Percentiles rank a stretch among this genome's conserved stretches.
phyloP scores from a whole-genome alignment of 2,888 invertebrate genomes.

The Chloroclysta siterata region DNA sequence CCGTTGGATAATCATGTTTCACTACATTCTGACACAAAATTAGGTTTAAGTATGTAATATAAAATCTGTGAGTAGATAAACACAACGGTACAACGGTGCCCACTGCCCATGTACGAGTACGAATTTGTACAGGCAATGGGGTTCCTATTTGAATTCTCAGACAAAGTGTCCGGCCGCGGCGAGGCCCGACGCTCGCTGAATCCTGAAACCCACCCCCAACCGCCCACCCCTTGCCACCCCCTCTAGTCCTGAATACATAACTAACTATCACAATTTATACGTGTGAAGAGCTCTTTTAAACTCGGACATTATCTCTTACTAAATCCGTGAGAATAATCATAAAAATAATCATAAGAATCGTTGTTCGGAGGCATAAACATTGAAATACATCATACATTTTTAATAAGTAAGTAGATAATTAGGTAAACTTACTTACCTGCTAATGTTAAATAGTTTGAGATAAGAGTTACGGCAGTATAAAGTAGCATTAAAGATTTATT shows the following conservation, averaged over 20 bases:
- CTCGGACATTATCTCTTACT: not conserved
- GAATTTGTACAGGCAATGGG: slow-evolving; percentile 6
- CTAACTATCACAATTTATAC: slow-evolving; percentile 15
- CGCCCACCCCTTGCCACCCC: not conserved
- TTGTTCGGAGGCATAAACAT: not conserved
- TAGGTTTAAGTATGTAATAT: no score
- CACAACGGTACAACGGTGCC: no score
- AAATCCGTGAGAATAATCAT: not conserved
- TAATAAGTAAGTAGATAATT: not conserved
- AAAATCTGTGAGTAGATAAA: not conserved
- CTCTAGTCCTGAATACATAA: slow-evolving; percentile 15
- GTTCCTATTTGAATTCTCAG: slow-evolving; percentile 20
- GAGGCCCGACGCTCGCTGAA: slow-evolving; percentile 34
- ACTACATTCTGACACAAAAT: no score
- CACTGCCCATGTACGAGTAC: not conserved
- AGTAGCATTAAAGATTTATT: not conserved
- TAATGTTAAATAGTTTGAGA: not conserved
- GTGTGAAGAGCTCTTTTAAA: slow-evolving; percentile 8
- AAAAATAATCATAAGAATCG: not conserved
- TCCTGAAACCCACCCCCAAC: not conserved
- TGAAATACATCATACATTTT: not conserved
- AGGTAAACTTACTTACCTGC: not conserved
- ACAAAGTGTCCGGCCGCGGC: slow-evolving; percentile 37
- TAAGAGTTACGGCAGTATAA: not conserved
- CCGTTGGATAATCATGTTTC: no score